These are phyloP conservation scores for Apodemia duryi DNA, from an alignment of 2,888 invertebrate species.

Conservation along the genomic window DNA sequence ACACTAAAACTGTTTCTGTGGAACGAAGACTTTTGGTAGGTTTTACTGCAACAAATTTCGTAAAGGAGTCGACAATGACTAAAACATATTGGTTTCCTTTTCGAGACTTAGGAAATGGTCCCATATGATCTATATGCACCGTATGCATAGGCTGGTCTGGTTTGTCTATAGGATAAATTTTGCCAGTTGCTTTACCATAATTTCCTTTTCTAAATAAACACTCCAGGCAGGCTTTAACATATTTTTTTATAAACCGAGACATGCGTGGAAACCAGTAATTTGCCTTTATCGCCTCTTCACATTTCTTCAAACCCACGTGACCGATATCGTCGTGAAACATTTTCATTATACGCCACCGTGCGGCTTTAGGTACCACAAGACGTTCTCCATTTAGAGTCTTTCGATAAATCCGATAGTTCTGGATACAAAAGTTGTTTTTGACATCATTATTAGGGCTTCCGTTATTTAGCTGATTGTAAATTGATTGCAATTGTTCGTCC, in stretches of 20 bases:
- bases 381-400: background rate
- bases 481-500: background rate
- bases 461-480: background rate
- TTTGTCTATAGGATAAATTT: conserved; percentile 33
- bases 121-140: conserved; percentile 35
- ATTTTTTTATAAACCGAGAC: conserved; percentile 24
- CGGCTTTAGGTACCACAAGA: background rate
- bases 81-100: conserved; percentile 34
- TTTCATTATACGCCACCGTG: background rate
- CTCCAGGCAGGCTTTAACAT: conserved; percentile 27
- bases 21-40: conserved; percentile 31
- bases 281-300: conserved; percentile 31
- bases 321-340: conserved; percentile 21
- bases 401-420: background rate
- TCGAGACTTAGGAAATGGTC: conserved; percentile 30
- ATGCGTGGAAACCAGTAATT: conserved; percentile 16
- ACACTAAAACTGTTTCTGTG: conserved; percentile 23
- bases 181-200: conserved; percentile 29
- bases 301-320: conserved; percentile 35
- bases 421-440: background rate
- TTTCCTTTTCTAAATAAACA: conserved; percentile 40
- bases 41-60: conserved; percentile 29
- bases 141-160: conserved; percentile 29
- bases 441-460: background rate
- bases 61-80: conserved; percentile 30